Conservation (phyloP, 2,888 invertebrate species). For the Ochropleura leucogaster region DNA sequence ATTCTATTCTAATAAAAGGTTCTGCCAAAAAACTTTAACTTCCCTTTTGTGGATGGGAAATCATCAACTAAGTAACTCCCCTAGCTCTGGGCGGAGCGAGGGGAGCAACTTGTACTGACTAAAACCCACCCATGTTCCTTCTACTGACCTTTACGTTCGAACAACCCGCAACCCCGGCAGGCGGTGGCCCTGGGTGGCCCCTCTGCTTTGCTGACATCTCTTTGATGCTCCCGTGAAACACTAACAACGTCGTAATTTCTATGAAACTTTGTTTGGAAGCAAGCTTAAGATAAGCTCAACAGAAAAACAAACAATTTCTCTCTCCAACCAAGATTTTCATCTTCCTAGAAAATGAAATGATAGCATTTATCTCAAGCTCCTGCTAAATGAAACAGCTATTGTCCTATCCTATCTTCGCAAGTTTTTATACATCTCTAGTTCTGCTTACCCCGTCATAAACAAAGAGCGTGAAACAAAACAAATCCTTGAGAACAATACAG, state of each 20-base stretch:
- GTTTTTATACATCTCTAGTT: constrained; percentile 32
- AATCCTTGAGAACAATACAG: constrained; percentile 52
- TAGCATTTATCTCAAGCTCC: constrained; percentile 28
- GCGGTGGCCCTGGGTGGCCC: too few species aligned
- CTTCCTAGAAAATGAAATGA: constrained; percentile 19
- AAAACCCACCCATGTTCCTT: too few species aligned
- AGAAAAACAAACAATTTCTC: constrained; percentile 1
- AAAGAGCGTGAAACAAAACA: constrained; percentile 52
- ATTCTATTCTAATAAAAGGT: too few species aligned
- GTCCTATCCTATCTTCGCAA: constrained; percentile 1
- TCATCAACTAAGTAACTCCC: too few species aligned
- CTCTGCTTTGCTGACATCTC: too few species aligned
- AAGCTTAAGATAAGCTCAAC: neutral
- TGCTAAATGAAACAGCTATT: constrained; percentile 24
- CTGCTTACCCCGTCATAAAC: constrained; percentile 21
- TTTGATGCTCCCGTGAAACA: too few species aligned
- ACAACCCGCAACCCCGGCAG: too few species aligned
- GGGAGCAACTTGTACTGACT: too few species aligned
- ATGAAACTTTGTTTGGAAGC: neutral
- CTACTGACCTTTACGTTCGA: too few species aligned
- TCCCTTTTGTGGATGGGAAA: too few species aligned
- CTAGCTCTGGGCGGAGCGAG: too few species aligned
- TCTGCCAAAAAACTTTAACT: too few species aligned
- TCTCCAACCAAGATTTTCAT: constrained; percentile 7
- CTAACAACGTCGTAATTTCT: neutral